phyloP scores from a whole-genome alignment of 2,888 invertebrate species.

The Shargacucullia verbasci region DNA sequence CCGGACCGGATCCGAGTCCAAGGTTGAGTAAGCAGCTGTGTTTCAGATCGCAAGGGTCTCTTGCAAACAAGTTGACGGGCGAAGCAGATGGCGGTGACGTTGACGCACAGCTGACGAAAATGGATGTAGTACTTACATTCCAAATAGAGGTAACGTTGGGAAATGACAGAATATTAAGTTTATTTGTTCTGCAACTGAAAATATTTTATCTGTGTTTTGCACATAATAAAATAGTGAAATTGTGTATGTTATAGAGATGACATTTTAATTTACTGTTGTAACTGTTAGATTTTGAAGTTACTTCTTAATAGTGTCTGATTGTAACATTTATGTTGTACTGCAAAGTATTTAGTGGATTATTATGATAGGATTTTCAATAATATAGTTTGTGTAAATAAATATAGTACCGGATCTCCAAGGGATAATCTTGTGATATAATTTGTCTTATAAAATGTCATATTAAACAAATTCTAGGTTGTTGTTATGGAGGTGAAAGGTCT shows the following conservation, averaged over 20 bases:
- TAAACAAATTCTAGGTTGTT: slow-evolving; percentile 93
- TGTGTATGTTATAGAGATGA: no score
- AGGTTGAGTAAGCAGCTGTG: slow-evolving; percentile 90
- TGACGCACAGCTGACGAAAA: slow-evolving; percentile 98
- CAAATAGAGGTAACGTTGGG: slow-evolving; percentile 94
- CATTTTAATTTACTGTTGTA: no score
- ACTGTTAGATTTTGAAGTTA: no score
- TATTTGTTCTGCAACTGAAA: slow-evolving; percentile 3
- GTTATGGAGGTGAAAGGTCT: slow-evolving; percentile 99
- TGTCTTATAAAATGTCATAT: slow-evolving; percentile 31
- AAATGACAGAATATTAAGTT: background rate
- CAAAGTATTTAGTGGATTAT: no score
- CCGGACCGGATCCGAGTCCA: slow-evolving; percentile 88
- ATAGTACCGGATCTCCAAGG: background rate
- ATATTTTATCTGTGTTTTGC: no score
- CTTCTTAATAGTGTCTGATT: no score
- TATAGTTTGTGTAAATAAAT: no score
- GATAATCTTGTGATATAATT: slow-evolving; percentile 1
- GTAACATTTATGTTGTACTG: no score
- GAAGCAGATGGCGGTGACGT: slow-evolving; percentile 98
- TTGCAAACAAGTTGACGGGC: slow-evolving; percentile 97
- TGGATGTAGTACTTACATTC: slow-evolving; percentile 99
- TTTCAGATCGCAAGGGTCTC: slow-evolving; percentile 96
- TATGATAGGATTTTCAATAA: no score
- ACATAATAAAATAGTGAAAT: no score